Percentiles rank a stretch among this genome's conserved stretches.
Evolutionary conservation across 2,797 vertebrate species (phyloP).

Genomic region (Eutrigla gurnardus): DNA sequence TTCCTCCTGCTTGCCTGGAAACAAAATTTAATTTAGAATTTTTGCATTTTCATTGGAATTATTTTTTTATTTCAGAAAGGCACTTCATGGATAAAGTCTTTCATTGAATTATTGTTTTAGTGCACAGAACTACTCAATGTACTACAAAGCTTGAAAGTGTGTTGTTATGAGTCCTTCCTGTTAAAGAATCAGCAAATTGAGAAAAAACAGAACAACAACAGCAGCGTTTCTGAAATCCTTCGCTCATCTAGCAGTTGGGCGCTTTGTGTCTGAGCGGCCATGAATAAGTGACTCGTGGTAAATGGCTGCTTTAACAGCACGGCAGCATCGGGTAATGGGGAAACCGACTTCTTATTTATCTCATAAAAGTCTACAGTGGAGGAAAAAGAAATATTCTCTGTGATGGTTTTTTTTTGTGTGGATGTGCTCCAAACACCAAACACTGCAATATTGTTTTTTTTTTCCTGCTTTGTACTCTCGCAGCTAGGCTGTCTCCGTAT

Average conservation of each 20-base stretch:
- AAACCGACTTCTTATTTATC: conserved; percentile 30
- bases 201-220: neutral
- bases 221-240: conserved; percentile 7
- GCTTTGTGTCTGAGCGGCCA: conserved; percentile 19
- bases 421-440: neutral
- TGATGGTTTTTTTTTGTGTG: neutral
- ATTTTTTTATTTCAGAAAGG: too few species aligned
- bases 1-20: neutral
- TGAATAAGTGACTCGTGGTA: conserved; percentile 25
- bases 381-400: conserved; percentile 28
- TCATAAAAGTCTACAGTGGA: conserved; percentile 35
- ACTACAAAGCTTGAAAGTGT: neutral
- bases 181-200: neutral
- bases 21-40: neutral
- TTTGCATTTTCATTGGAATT: too few species aligned
- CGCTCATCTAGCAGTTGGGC: conserved; percentile 17
- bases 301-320: conserved; percentile 29
- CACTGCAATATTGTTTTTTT: neutral
- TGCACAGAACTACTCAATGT: neutral
- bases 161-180: neutral
- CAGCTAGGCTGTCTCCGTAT: conserved; percentile 35
- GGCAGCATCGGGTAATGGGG: conserved; percentile 24
- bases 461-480: conserved; percentile 18
- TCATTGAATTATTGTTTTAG: neutral
- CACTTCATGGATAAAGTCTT: too few species aligned